Evolutionary conservation across 2,797 vertebrate species (phyloP).

Genomic region (Odontamblyopus lacepedii): DNA sequence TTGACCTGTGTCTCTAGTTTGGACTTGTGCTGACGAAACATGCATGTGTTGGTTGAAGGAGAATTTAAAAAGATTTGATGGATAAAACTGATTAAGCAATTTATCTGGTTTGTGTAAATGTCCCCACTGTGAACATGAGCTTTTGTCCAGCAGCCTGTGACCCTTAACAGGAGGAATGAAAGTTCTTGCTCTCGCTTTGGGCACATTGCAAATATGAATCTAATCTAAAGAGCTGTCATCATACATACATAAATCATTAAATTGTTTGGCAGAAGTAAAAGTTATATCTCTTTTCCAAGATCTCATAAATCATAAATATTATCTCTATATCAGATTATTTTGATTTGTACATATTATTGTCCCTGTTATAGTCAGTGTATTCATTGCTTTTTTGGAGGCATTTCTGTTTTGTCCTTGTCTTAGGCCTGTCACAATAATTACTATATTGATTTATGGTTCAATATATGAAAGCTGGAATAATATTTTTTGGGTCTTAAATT

Average conservation of each 20-base stretch:
- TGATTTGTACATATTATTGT: not conserved
- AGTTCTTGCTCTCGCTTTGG: not conserved
- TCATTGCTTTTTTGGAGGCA: not conserved
- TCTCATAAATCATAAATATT: not conserved
- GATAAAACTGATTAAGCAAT: too few relatives aligned
- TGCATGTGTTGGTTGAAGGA: not conserved
- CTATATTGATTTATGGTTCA: too few relatives aligned
- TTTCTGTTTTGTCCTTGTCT: not conserved
- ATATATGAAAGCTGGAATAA: too few relatives aligned
- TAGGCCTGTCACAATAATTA: too few relatives aligned
- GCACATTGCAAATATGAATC: not conserved
- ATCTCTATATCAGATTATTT: not conserved
- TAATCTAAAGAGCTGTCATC: not conserved
- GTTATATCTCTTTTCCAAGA: not conserved
- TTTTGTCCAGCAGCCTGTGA: not conserved
- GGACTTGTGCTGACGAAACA: not conserved
- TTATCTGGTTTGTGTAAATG: too few relatives aligned
- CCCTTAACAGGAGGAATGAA: not conserved
- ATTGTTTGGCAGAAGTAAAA: not conserved
- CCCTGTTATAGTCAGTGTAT: not conserved
- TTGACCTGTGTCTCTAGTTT: not conserved
- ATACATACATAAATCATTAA: not conserved
- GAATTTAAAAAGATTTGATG: not conserved
- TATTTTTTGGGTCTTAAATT: too few relatives aligned
- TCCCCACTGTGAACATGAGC: too few relatives aligned